Evolutionary conservation across 2,888 invertebrate species (phyloP).

Genomic region (Gymnosoma rotundatum): DNA sequence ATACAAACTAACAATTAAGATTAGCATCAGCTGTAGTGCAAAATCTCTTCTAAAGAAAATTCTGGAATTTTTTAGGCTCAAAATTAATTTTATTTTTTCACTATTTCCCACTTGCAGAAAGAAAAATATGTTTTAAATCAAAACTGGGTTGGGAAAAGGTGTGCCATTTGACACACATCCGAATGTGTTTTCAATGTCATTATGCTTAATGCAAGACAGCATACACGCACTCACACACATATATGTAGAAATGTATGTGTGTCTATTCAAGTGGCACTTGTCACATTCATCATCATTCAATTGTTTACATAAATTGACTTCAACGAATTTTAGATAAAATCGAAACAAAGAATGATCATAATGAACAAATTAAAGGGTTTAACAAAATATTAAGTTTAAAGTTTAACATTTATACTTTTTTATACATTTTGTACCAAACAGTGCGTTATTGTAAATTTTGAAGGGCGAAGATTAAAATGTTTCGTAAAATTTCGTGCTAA

Average conservation of each 20-base stretch:
- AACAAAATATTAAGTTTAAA: too few relatives aligned
- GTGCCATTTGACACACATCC: slow-evolving; percentile 28
- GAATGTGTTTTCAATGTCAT: slow-evolving; percentile 37
- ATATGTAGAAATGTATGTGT: too few relatives aligned
- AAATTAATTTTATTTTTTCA: too few relatives aligned
- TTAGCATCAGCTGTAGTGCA: too few relatives aligned
- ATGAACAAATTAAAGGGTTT: slow-evolving; percentile 8
- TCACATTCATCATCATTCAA: slow-evolving; percentile 60
- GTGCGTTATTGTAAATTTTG: too few relatives aligned
- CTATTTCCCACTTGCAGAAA: not conserved
- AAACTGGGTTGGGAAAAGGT: slow-evolving; percentile 40
- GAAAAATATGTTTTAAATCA: slow-evolving; percentile 8
- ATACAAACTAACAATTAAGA: too few relatives aligned
- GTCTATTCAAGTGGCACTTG: slow-evolving; percentile 53
- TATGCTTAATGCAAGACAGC: not conserved
- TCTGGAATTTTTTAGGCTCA: too few relatives aligned
- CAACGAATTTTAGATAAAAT: slow-evolving; percentile 41
- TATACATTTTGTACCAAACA: too few relatives aligned
- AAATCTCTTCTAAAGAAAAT: too few relatives aligned
- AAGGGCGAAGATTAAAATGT: too few relatives aligned
- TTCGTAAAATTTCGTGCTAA: too few relatives aligned
- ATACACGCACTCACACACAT: not conserved
- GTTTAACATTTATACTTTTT: too few relatives aligned
- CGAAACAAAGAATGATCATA: slow-evolving; percentile 19
- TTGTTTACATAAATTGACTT: slow-evolving; percentile 50